Evolutionary conservation across 2,113 vertebrate genomes (phyloP), one percentile per base, ranked within the genome.

Genomic region (Poecile atricapillus): DNA sequence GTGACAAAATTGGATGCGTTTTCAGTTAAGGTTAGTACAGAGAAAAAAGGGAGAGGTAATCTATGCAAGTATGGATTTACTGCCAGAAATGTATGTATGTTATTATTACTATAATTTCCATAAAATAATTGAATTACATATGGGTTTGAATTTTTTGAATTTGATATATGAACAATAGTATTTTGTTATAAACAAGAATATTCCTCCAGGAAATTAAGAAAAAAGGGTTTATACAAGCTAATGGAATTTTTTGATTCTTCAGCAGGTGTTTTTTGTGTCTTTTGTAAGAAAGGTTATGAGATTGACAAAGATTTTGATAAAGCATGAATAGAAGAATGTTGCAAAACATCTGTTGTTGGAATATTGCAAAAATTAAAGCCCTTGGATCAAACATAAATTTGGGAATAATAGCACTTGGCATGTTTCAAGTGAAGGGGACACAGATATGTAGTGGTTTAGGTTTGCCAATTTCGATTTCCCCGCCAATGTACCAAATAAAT

Each of bases 1-100:
- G 3, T 1, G 33, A 47, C 4, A 68, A 69, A 73, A 0, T 4
- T 28, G 41, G 1, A 9, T 28, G n/a, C 2, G 30, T 58, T 81
- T 93, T 65, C 27, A 7, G 0, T 44, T 44, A 73, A 22, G 4
- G 2, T 44, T 70, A 62, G 33, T 63, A 63, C 1, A 20, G 9
- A 85, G 31, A 75, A 41, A 30, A 83, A 49, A 58, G 4, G 4
- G 17, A 74, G 37, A 30, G 1, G 1, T 33, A 35, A 76, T 68
- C 64, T 74, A 55, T 73, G 14, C 5, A 50, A 44, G 9, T 56
- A 68, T 47, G 31, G 23, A 44, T 74, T 84, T 43, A 10, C 16
- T 74, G 2, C 13, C 43, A 47, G 63, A 65, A 49, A 7, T 47
- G 47, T 73, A 30, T 27, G 7, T 17, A 39, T 0, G 0, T 13